A percentile compares a stretch with the other conserved stretches of the same genome.
Conservation (phyloP, 2,797 vertebrate genomes). For the Phoeniculus purpureus region DNA sequence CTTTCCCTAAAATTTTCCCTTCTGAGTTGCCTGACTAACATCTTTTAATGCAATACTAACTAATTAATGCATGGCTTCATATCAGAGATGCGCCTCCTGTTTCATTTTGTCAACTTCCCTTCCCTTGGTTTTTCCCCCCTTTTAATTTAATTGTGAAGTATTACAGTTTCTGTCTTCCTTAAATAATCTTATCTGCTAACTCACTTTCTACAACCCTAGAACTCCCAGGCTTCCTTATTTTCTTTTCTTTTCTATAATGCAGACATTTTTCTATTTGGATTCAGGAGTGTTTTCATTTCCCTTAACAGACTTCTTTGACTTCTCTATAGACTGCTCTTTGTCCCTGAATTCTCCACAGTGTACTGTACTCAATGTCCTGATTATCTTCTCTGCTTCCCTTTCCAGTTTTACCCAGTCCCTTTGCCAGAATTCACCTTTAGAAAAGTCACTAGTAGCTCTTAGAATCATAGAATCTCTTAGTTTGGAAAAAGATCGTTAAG, state of each 20-base stretch:
- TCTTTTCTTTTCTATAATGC: neutral
- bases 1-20: neutral
- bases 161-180: neutral
- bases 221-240: neutral
- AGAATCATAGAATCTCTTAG: too few species aligned
- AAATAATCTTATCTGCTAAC: neutral
- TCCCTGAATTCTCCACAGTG: neutral
- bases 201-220: neutral
- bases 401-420: neutral
- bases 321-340: neutral
- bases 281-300: neutral
- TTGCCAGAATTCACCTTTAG: neutral
- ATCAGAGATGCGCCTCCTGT: neutral
- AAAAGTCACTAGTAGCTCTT: neutral
- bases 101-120: neutral
- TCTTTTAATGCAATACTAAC: neutral
- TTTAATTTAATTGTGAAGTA: neutral
- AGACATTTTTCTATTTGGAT: neutral
- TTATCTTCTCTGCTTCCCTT: neutral
- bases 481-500: neutral
- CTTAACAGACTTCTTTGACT: neutral
- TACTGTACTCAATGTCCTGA: neutral
- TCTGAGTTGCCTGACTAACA: neutral
- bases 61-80: neutral
- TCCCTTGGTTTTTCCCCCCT: neutral